Evolutionary conservation across 2,113 vertebrate species (phyloP), one percentile per base, ranked within the genome.

Genomic region (Pterocles burchelli): DNA sequence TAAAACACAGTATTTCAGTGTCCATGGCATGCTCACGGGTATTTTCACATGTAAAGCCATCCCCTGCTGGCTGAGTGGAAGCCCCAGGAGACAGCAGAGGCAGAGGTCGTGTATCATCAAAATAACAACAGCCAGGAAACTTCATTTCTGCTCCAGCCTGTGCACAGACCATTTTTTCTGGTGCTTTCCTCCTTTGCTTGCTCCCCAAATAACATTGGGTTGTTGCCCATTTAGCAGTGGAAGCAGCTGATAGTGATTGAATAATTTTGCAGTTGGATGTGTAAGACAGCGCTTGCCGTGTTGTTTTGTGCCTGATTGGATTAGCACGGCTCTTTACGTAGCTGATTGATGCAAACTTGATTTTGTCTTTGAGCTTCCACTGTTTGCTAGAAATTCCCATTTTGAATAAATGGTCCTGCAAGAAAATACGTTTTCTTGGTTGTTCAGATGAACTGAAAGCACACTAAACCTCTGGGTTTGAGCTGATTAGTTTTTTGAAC

Each of bases 231-330:
- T 78, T 75, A 92, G 52, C 82, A 92, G 34, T 45, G 88, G 94
- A 81, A 82, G 71, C 85, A 88, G 78, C 82, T 90, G 88, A 87
- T 59, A 38, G 31, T 26, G 70, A 89, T 3, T 77, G 88, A 88
- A 43, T 78, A 41, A 77, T 91, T 95, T 89, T 85, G 88, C 82
- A 67, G 70, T 67, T 89, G 73, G 74, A 78, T 88, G 75, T 93
- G 74, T 88, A 82, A 95, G 78, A 66, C 55, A 85, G 62, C 48
- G 28, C 82, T 91, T 74, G 89, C 66, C 81, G 70, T 6, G 25
- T 19, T 80, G 62, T 46, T 88, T 77, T 70, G 36, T 45, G 68
- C 36, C 88, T 83, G 78, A 72, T 46, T 93, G 83, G 71, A 86
- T 96, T 95, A 76, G 20, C n/a, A 6, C 21, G 58, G 67, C 79